A percentile compares a stretch with the other conserved stretches of the same genome.
These are phyloP conservation scores for Drosophila persimilis DNA, from an alignment of 1,140 invertebrate species.

Conservation along the genomic window DNA sequence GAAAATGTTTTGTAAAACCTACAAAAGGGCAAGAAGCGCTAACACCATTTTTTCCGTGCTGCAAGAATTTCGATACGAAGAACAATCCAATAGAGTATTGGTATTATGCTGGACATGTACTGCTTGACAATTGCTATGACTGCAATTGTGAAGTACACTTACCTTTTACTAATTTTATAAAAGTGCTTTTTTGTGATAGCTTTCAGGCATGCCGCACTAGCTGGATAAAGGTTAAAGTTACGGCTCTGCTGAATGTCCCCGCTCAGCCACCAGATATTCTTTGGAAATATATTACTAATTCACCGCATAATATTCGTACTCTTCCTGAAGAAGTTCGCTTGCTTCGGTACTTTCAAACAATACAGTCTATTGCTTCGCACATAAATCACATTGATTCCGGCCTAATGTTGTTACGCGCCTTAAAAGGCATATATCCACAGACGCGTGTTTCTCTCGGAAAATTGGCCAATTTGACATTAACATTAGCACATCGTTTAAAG, in stretches of 20 bases:
- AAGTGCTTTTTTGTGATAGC: conserved; percentile 40
- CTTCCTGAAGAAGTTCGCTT: not conserved
- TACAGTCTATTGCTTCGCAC: conserved; percentile 16
- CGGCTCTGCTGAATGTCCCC: not conserved
- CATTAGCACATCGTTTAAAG: conserved; percentile 20
- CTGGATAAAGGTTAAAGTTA: conserved; percentile 21
- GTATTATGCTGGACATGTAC: conserved; percentile 26
- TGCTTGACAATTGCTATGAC: conserved; percentile 20
- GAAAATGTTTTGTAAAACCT: conserved; percentile 26
- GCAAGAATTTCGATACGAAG: not conserved
- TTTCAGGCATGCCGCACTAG: conserved; percentile 5
- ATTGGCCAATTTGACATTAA: conserved; percentile 44
- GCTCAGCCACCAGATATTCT: not conserved
- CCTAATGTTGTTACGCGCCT: not conserved
- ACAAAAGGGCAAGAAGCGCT: conserved; percentile 17
- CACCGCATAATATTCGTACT: conserved; percentile 1
- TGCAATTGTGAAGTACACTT: conserved; percentile 26
- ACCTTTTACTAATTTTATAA: conserved; percentile 13
- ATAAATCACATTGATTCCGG: not conserved
- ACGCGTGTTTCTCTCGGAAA: conserved; percentile 14
- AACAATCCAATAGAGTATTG: conserved; percentile 34
- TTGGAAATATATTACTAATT: not conserved
- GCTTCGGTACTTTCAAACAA: not conserved
- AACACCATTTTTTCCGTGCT: conserved; percentile 40
- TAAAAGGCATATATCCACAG: not conserved